These are phyloP conservation scores for Gymnorhina tibicen DNA, from an alignment of 2,113 vertebrate species.

Conservation along the genomic window DNA sequence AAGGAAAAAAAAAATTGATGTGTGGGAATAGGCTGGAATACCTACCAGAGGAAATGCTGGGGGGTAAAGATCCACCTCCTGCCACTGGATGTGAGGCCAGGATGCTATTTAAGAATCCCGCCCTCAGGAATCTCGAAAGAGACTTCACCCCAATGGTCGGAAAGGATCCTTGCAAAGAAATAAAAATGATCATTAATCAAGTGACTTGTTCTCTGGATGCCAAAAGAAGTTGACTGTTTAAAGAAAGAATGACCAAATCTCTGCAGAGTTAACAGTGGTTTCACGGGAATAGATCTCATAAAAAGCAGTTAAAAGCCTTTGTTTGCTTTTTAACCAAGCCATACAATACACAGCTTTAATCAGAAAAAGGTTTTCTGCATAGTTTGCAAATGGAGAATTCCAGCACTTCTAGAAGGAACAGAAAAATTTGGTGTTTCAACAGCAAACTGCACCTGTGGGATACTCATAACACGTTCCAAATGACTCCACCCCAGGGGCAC, in stretches of 20 bases:
- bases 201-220: not conserved
- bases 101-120: conserved; percentile 78
- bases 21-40: conserved; percentile 49
- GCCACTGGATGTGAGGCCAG: conserved; percentile 74
- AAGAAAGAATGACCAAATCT: conserved; percentile 11
- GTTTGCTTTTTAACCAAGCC: not conserved
- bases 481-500: not conserved
- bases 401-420: not conserved
- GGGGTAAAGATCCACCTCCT: conserved; percentile 73
- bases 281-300: not conserved
- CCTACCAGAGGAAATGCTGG: conserved; percentile 79
- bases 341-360: not conserved
- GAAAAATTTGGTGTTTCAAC: not conserved
- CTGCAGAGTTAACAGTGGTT: not conserved
- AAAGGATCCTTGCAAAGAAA: conserved; percentile 79
- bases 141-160: conserved; percentile 78
- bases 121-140: conserved; percentile 79
- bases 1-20: not conserved
- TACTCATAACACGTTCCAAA: not conserved
- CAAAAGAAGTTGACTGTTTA: conserved; percentile 41
- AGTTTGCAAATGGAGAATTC: not conserved
- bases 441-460: not conserved
- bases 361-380: not conserved
- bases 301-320: not conserved
- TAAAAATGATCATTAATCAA: conserved; percentile 70